These are phyloP conservation scores for Hyperoplus lanceolatus DNA, from an alignment of 2,797 vertebrate species.

Conservation along the genomic window DNA sequence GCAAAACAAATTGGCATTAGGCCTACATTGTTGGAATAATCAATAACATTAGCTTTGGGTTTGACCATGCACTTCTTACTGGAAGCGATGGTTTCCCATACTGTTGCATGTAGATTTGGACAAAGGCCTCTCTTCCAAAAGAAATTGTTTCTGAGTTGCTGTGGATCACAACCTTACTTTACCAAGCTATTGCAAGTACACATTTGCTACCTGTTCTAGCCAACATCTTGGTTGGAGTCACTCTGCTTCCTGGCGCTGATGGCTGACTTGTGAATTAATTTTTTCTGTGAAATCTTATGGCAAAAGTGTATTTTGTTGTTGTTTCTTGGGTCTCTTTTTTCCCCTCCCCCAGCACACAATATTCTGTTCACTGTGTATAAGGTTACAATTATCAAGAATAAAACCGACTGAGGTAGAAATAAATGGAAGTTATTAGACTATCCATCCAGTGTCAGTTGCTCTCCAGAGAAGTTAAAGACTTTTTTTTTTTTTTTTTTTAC, in stretches of 20 bases:
- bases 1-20: too few relatives aligned
- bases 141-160: not conserved
- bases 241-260: not conserved
- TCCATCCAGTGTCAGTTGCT: constrained; percentile 43
- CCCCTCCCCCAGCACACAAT: constrained; percentile 30
- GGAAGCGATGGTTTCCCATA: not conserved
- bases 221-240: not conserved
- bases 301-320: not conserved
- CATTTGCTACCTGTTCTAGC: not conserved
- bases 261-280: not conserved
- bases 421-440: constrained; percentile 61
- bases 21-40: too few relatives aligned
- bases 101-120: too few relatives aligned
- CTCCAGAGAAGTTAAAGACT: constrained; percentile 29
- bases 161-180: not conserved
- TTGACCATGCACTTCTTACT: not conserved
- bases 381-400: constrained; percentile 49
- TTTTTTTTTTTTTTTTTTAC: constrained; percentile 44
- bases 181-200: not conserved
- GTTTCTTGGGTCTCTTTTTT: not conserved
- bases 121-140: too few relatives aligned
- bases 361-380: constrained; percentile 38
- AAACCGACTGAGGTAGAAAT: constrained; percentile 50
- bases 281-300: not conserved
- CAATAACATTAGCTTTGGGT: not conserved